Conservation (phyloP, 2,797 vertebrate species). For the Trichosurus vulpecula region DNA sequence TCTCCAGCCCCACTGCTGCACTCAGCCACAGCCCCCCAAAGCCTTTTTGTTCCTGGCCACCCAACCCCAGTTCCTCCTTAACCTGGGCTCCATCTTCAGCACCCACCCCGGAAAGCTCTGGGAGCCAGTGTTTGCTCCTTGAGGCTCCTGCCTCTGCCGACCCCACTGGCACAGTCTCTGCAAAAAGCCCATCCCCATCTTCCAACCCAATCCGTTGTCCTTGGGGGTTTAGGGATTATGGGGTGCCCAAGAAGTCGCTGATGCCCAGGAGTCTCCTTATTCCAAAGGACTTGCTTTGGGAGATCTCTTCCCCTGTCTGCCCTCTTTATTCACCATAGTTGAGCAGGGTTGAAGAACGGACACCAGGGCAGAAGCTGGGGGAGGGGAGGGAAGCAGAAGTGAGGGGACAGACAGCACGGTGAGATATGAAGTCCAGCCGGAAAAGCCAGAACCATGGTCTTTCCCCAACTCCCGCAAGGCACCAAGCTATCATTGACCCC, state of each 20-base stretch:
- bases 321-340: background rate
- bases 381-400: background rate
- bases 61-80: background rate
- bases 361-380: background rate
- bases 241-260: background rate
- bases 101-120: constrained; percentile 26
- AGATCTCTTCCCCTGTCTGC: background rate
- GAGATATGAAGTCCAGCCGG: background rate
- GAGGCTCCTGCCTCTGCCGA: background rate
- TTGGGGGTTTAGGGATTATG: background rate
- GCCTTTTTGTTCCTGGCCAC: background rate
- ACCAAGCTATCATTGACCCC: background rate
- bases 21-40: constrained; percentile 40
- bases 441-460: background rate
- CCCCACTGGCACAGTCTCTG: background rate
- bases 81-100: background rate
- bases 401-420: background rate
- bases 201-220: background rate
- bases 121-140: background rate
- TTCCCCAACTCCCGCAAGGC: background rate
- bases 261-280: background rate
- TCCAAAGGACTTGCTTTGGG: background rate
- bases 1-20: constrained; percentile 16
- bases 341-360: background rate
- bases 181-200: background rate